Percentiles rank a stretch among this genome's conserved stretches.
phyloP scores from a whole-genome alignment of 2,797 vertebrate species.

The Crocidura indochinensis region DNA sequence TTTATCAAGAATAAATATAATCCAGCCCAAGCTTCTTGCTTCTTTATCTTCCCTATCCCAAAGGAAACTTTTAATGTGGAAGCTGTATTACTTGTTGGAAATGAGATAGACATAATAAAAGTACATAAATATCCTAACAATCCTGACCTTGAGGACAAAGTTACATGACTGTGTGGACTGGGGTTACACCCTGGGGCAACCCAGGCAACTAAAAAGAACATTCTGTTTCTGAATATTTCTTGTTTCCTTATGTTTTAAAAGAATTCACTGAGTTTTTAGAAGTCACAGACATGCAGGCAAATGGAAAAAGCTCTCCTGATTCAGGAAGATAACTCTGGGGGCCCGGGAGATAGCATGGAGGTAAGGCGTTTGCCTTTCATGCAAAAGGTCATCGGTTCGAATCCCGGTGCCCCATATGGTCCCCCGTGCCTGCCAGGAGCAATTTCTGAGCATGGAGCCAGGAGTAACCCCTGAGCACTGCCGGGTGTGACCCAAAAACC shows the following conservation, averaged over 20 bases:
- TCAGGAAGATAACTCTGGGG: too few species aligned
- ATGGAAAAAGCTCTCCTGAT: too few species aligned
- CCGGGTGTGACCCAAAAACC: too few species aligned
- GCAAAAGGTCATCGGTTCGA: too few species aligned
- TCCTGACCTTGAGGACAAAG: background rate
- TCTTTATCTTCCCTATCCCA: background rate
- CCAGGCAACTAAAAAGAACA: background rate
- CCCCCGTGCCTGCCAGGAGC: too few species aligned
- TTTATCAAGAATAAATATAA: constrained; percentile 36
- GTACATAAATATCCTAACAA: background rate
- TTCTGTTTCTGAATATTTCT: background rate
- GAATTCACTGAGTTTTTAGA: background rate
- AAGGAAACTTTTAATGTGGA: constrained; percentile 11
- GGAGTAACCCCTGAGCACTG: too few species aligned
- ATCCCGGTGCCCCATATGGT: too few species aligned
- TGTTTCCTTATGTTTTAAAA: background rate
- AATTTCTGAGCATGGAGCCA: too few species aligned
- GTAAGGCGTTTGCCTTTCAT: too few species aligned
- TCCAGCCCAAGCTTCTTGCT: background rate
- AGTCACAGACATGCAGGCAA: background rate
- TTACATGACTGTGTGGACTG: background rate
- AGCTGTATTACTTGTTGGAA: constrained; percentile 24
- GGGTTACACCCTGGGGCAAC: background rate
- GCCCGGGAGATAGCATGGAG: too few species aligned
- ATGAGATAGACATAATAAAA: background rate